A percentile compares a stretch with the other conserved stretches of the same genome.
phyloP scores from a whole-genome alignment of 1,140 invertebrate species.

The Thaumetopoea pityocampa region DNA sequence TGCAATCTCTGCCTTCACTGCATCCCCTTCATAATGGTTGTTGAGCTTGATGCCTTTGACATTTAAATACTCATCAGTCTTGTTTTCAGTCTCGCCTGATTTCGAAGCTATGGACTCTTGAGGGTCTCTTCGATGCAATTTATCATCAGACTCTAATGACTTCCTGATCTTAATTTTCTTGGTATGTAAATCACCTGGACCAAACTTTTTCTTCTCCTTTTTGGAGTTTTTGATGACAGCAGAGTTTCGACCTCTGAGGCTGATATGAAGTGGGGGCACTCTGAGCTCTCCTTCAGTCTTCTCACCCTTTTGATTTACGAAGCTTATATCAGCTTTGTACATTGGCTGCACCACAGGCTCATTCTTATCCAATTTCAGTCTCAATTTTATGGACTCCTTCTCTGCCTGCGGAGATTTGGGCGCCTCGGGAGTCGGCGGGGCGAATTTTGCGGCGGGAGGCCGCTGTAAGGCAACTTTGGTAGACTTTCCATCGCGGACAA shows the following conservation, averaged over 20 bases:
- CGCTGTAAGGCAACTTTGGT: conserved; percentile 60
- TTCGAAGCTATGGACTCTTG: conserved; percentile 51
- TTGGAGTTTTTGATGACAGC: conserved; percentile 91
- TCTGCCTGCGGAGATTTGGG: conserved; percentile 63
- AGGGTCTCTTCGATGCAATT: conserved; percentile 57
- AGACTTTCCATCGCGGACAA: conserved; percentile 55
- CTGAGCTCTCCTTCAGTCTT: conserved; percentile 82
- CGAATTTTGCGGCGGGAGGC: conserved; percentile 41
- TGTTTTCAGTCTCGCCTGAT: conserved; percentile 54
- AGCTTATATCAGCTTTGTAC: conserved; percentile 89
- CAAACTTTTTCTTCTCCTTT: conserved; percentile 82
- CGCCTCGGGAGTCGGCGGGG: conserved; percentile 60
- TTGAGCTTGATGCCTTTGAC: conserved; percentile 61
- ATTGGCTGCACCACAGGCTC: conserved; percentile 84
- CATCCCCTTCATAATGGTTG: conserved; percentile 50
- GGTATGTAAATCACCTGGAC: conserved; percentile 67
- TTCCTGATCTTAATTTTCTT: conserved; percentile 73
- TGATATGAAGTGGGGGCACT: conserved; percentile 93
- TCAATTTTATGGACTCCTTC: conserved; percentile 88
- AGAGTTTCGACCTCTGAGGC: conserved; percentile 88
- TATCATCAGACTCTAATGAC: conserved; percentile 64
- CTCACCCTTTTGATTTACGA: conserved; percentile 69
- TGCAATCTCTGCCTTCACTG: conserved; percentile 49
- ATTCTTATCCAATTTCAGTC: conserved; percentile 88
- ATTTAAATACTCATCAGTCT: conserved; percentile 67